Evolutionary conservation across 2,113 vertebrate genomes (phyloP).

Genomic region (Xenopus borealis): DNA sequence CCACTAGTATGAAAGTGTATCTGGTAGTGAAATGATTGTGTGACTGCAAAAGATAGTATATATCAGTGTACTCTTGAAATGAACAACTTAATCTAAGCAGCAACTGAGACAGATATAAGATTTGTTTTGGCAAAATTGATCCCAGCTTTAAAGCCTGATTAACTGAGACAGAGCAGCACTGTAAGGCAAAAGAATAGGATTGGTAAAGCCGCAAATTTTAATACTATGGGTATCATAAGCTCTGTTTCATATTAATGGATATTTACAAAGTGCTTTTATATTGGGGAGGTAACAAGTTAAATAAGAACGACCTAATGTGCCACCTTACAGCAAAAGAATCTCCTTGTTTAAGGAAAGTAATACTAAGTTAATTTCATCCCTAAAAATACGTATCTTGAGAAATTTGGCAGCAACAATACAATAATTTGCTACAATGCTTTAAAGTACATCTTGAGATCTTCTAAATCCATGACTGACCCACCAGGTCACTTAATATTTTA

Average conservation of each 20-base stretch:
- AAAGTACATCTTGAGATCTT: too few relatives aligned
- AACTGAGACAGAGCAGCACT: slow-evolving; percentile 8
- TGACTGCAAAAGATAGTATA: background rate
- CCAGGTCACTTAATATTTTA: too few relatives aligned
- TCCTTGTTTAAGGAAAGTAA: background rate
- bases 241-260: background rate
- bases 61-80: background rate
- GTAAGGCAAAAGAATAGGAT: background rate
- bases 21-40: background rate
- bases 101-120: background rate
- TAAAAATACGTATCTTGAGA: too few relatives aligned
- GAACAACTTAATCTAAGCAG: background rate
- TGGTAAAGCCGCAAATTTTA: background rate
- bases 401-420: too few relatives aligned
- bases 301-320: background rate
- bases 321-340: background rate
- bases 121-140: background rate
- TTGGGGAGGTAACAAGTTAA: too few relatives aligned
- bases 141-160: slow-evolving; percentile 3
- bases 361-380: too few relatives aligned
- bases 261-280: background rate
- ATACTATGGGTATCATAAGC: background rate
- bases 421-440: too few relatives aligned
- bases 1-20: background rate
- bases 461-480: too few relatives aligned